Base-by-base conservation (phyloP, 2,113 vertebrate species). In the Pelecanoides urinatrix region DNA sequence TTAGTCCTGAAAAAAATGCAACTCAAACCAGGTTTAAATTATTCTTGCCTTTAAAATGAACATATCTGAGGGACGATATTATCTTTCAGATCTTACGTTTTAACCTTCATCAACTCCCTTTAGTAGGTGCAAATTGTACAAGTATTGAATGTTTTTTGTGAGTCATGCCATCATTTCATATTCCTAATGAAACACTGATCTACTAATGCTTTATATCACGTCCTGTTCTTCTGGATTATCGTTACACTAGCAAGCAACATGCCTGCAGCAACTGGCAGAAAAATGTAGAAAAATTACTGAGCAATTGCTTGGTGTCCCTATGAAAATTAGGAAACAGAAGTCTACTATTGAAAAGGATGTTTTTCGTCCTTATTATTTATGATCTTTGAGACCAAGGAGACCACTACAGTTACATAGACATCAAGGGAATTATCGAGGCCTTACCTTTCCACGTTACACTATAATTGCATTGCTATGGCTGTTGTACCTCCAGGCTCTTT, bases 361-460 rank as follows among this genome's bases (percentile, higher is more conserved):
- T 94, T 96, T 96, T 92, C 36, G 89, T 90, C 32, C 56, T 74
- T 91, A 53, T 75, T 81, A 88, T 71, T 90, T 73, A 91, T 70
- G 40, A 56, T 82, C 18, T 89, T 81, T 70, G 93, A 96, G 95
- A 89, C 79, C n/a, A 93, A 73, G 75, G 61, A 90, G 56, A 58
- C 42, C 56, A 49, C 65, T 85, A 77, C 13, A 68, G 20, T 88
- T 90, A 40, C 38, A 67, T 8, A 83, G 62, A 13, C 21, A 82
- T 58, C 34, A 80, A 73, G 32, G 66, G 81, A 88, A 93, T 82
- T 76, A 73, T 78, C 36, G 88, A 91, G 15, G 34, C 3, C 2
- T 52, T 90, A 47, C 15, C 17, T 73, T 49, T 17, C 38, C 42
- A 50, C 1, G 2, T 82, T 83, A 79, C 18, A n/a, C 5, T 88